phyloP scores from a whole-genome alignment of 2,797 vertebrate genomes.

The Myotis findleyi region DNA sequence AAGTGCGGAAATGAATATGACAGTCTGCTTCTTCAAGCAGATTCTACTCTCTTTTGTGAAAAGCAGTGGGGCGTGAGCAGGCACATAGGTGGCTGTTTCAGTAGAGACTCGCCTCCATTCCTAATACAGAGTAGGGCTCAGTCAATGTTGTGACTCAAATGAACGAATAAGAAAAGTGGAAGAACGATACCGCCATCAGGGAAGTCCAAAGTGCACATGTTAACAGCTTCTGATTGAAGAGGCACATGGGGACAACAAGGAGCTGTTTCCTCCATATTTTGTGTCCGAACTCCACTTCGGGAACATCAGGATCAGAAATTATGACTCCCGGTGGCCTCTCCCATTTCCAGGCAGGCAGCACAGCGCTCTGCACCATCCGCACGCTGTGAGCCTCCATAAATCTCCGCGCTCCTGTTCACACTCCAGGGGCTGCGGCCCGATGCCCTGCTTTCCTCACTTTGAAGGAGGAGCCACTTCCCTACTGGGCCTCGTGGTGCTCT shows the following conservation, averaged over 20 bases:
- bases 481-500: neutral
- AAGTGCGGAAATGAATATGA: neutral
- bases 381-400: fast-evolving
- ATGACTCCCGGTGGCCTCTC: neutral
- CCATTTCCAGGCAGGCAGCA: neutral
- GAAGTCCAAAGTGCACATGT: neutral
- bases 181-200: fast-evolving
- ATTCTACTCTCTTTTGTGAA: neutral
- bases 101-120: neutral
- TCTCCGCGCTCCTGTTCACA: fast-evolving
- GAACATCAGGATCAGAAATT: neutral
- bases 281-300: neutral
- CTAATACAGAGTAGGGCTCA: fast-evolving
- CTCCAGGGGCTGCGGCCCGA: neutral
- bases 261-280: fast-evolving
- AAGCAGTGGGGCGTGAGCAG: neutral
- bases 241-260: neutral
- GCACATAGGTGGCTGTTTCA: fast-evolving
- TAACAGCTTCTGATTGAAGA: neutral
- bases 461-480: neutral
- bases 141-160: neutral
- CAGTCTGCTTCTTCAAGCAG: neutral
- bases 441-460: neutral
- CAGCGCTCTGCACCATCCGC: neutral
- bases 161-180: neutral